Conservation (phyloP, 92 coral and sea anemone genomes). For the Phenganax stokvisi region DNA sequence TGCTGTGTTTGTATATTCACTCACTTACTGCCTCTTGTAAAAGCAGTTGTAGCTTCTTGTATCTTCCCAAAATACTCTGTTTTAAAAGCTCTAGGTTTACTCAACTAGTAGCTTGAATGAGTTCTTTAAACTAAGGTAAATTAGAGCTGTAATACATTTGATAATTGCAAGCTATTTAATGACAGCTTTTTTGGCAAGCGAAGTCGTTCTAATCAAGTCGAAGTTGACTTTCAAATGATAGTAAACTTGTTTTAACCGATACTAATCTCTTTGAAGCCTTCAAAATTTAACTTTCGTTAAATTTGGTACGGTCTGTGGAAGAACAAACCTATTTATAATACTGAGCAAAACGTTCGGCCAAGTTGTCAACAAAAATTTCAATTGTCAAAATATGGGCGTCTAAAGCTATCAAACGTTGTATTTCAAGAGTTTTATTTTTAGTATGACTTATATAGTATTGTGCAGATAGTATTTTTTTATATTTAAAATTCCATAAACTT, state of each 20-base stretch:
- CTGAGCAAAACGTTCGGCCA: not conserved
- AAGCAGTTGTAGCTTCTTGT: not conserved
- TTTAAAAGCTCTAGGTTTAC: not conserved
- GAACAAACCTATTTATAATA: not conserved
- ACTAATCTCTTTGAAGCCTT: not conserved
- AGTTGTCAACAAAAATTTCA: not conserved
- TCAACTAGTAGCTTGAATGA: not conserved
- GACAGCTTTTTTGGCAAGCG: constrained; percentile 15
- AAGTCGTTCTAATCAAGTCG: not conserved
- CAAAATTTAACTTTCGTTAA: not conserved
- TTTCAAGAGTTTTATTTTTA: not conserved
- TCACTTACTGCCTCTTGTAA: not conserved
- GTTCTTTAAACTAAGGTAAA: not conserved
- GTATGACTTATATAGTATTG: not conserved
- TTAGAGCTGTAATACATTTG: not conserved
- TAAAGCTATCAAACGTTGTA: not conserved
- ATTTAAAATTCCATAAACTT: not conserved
- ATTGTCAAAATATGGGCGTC: not conserved
- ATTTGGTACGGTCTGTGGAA: not conserved
- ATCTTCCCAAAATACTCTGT: not conserved
- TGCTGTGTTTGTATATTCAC: not conserved
- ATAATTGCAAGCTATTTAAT: not conserved
- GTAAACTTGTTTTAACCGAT: not conserved
- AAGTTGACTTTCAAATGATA: not conserved
- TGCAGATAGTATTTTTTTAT: not conserved